These are phyloP conservation scores for Percina caprodes DNA, from an alignment of 2,113 vertebrate genomes.

Conservation along the genomic window DNA sequence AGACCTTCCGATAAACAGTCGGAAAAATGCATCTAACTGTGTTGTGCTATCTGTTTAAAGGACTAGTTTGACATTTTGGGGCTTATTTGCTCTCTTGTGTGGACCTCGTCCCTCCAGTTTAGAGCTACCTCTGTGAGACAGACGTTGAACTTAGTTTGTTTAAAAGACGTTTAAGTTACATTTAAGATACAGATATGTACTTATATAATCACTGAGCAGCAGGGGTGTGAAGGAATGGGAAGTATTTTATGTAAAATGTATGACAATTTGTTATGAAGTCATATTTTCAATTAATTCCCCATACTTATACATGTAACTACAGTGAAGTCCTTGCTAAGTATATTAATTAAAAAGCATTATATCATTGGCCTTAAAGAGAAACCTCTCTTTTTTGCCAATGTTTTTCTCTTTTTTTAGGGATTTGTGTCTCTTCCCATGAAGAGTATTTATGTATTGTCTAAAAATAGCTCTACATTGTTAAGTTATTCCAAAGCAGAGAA, in stretches of 20 bases:
- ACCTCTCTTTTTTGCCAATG: neutral
- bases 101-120: neutral
- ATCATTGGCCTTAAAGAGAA: neutral
- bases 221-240: neutral
- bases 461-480: conserved; percentile 17
- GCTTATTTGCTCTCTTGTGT: neutral
- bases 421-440: conserved; percentile 54
- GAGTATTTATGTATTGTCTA: conserved; percentile 54
- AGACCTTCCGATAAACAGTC: too few species aligned
- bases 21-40: neutral
- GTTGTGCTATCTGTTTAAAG: neutral
- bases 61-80: too few species aligned
- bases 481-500: conserved; percentile 39
- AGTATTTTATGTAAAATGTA: neutral
- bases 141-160: conserved; percentile 8
- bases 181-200: neutral
- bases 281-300: neutral
- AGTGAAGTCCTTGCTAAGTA: conserved; percentile 37
- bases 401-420: conserved; percentile 19
- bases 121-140: conserved; percentile 62
- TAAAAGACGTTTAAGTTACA: neutral
- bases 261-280: neutral
- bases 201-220: neutral
- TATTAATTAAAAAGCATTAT: neutral
- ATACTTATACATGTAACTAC: neutral